Evolutionary conservation across 2,888 invertebrate genomes (phyloP).

Genomic region (Operophtera brumata): DNA sequence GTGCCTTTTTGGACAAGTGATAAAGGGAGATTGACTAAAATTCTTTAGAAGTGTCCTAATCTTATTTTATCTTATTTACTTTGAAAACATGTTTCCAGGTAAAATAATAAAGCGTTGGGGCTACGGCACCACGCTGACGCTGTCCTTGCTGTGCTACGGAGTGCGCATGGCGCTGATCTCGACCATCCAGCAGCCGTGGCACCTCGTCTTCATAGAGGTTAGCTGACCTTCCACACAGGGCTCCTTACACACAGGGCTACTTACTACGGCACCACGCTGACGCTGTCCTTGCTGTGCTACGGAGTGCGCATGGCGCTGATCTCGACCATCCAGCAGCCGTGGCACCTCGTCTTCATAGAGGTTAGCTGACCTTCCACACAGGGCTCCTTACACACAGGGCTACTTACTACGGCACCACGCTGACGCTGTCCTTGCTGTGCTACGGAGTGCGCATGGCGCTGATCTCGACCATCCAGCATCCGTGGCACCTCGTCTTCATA

Average conservation of each 20-base stretch:
- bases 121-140: slow-evolving; percentile 87
- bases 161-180: slow-evolving; percentile 88
- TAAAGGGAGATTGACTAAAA: no score
- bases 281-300: slow-evolving; percentile 88
- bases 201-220: slow-evolving; percentile 88
- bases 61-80: neutral
- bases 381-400: no score
- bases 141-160: slow-evolving; percentile 89
- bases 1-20: no score
- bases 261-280: slow-evolving; percentile 84
- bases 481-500: slow-evolving; percentile 91
- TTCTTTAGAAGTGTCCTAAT: neutral
- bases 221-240: slow-evolving; percentile 4
- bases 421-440: slow-evolving; percentile 88
- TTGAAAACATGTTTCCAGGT: slow-evolving; percentile 43
- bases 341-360: slow-evolving; percentile 91
- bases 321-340: slow-evolving; percentile 88
- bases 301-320: slow-evolving; percentile 87
- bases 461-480: slow-evolving; percentile 87
- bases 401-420: slow-evolving; percentile 81
- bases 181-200: slow-evolving; percentile 89
- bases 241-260: no score
- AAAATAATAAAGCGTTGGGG: slow-evolving; percentile 90
- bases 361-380: slow-evolving; percentile 37
- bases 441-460: slow-evolving; percentile 87